These are phyloP conservation scores for Halictus ligatus DNA, from an alignment of 2,888 invertebrate species.

Conservation along the genomic window DNA sequence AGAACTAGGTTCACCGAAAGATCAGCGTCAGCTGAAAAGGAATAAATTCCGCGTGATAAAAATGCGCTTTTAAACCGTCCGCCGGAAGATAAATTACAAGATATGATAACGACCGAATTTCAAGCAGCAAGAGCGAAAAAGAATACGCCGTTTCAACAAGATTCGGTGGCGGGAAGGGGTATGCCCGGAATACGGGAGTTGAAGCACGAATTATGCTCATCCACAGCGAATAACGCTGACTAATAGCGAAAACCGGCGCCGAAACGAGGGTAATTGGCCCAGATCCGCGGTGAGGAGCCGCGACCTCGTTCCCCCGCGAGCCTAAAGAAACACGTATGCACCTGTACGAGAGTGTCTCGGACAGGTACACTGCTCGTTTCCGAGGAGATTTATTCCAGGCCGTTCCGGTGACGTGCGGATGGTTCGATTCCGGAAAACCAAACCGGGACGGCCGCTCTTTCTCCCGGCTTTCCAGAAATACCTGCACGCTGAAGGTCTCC, in stretches of 20 bases:
- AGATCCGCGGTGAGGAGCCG: conserved; percentile 9
- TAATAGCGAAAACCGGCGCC: conserved; percentile 23
- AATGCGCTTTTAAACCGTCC: neutral
- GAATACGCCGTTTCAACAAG: neutral
- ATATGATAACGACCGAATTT: neutral
- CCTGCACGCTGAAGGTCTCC: conserved; percentile 40
- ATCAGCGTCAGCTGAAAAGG: neutral
- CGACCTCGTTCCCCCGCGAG: conserved; percentile 30
- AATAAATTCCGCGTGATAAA: neutral
- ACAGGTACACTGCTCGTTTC: conserved; percentile 18
- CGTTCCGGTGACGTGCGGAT: conserved; percentile 7
- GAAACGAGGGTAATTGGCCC: conserved; percentile 44
- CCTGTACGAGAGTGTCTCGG: neutral
- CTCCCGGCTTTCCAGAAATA: conserved; percentile 44
- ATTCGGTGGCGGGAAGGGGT: neutral
- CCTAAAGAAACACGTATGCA: conserved; percentile 4
- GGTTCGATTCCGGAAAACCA: conserved; percentile 15
- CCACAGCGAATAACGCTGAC: conserved; percentile 27
- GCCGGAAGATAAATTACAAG: neutral
- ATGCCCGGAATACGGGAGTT: neutral
- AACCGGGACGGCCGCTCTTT: conserved; percentile 1
- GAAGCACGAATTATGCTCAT: conserved; percentile 24
- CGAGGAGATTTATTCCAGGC: conserved; percentile 17
- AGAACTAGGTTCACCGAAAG: neutral
- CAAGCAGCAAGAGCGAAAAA: neutral